A percentile compares a stretch with the other conserved stretches of the same genome.
phyloP scores from a whole-genome alignment of 2,113 vertebrate genomes.

The Mustelus asterias region DNA sequence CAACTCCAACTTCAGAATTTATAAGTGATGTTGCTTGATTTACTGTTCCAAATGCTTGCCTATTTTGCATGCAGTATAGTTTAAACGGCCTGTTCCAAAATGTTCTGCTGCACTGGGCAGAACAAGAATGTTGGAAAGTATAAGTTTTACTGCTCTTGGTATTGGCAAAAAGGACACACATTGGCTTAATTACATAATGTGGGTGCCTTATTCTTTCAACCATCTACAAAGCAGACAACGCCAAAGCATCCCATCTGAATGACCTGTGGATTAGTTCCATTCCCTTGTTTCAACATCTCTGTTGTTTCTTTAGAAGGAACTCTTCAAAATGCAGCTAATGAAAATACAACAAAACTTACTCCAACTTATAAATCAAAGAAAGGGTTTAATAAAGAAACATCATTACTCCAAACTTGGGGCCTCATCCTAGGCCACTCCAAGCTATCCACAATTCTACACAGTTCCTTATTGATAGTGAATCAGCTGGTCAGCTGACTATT shows the following conservation, averaged over 20 bases:
- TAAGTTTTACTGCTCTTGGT: not conserved
- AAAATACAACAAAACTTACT: no score
- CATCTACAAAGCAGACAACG: constrained; percentile 70
- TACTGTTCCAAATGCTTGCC: not conserved
- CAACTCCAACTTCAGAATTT: not conserved
- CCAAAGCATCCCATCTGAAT: constrained; percentile 60
- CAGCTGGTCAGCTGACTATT: no score
- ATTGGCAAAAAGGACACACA: not conserved
- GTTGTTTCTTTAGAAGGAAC: constrained; percentile 43
- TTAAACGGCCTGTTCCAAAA: not conserved
- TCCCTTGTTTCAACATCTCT: constrained; percentile 61
- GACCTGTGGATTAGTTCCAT: constrained; percentile 78
- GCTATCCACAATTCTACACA: no score
- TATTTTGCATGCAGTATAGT: not conserved
- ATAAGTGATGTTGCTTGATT: not conserved
- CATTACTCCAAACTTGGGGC: no score
- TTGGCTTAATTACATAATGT: no score
- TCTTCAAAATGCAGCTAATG: no score
- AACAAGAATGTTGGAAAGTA: not conserved
- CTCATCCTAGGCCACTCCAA: no score
- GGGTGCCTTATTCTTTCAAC: constrained; percentile 65
- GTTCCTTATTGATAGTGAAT: no score
- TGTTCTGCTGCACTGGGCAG: not conserved
- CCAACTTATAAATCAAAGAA: no score
- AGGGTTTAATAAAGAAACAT: no score